Conservation (phyloP, 2,113 vertebrate genomes). For the Sylvilagus bachmani region DNA sequence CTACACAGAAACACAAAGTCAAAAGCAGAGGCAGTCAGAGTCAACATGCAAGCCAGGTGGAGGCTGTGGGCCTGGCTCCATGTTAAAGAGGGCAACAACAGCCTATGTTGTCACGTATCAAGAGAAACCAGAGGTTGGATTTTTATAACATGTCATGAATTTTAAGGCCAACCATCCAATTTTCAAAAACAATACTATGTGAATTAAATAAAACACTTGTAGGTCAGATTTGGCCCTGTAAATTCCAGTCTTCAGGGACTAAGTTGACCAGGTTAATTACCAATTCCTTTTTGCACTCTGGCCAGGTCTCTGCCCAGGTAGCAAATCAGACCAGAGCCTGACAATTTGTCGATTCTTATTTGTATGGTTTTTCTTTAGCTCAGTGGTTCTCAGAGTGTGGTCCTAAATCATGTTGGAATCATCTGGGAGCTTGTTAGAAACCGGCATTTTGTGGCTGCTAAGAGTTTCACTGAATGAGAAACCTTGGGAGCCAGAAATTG, state of each 20-base stretch:
- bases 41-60: neutral
- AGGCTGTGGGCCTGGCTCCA: neutral
- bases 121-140: constrained; percentile 5
- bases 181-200: neutral
- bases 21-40: neutral
- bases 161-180: constrained; percentile 49
- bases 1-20: neutral
- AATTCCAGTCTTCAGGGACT: constrained; percentile 10
- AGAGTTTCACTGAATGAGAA: neutral
- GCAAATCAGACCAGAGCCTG: constrained; percentile 16
- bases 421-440: constrained; percentile 11
- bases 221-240: neutral
- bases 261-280: constrained; percentile 19
- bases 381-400: constrained; percentile 15
- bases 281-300: neutral
- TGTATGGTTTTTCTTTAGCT: constrained; percentile 11
- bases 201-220: neutral
- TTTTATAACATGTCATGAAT: constrained; percentile 47
- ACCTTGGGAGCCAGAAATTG: constrained; percentile 15
- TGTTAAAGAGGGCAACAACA: neutral
- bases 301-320: neutral
- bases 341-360: neutral
- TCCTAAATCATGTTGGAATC: neutral
- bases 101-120: neutral
- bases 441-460: neutral